These are phyloP conservation scores for Pterois miles DNA, from an alignment of 2,797 vertebrate species.

Conservation along the genomic window DNA sequence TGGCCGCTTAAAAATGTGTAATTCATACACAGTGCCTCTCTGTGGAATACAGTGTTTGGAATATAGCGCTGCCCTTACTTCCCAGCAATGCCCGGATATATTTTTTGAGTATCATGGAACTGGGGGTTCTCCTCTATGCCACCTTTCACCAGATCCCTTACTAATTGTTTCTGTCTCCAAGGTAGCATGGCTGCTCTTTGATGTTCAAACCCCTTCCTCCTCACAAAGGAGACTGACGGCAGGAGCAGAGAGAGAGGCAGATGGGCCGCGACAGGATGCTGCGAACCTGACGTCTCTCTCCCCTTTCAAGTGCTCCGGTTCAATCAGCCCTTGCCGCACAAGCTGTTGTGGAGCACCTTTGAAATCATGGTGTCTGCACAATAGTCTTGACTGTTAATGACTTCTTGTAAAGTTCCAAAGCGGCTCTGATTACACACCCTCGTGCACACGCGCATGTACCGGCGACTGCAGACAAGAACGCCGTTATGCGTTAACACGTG, in stretches of 20 bases:
- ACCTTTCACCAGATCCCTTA: slow-evolving; percentile 82
- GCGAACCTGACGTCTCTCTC: slow-evolving; percentile 86
- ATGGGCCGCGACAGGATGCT: slow-evolving; percentile 87
- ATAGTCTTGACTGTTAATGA: slow-evolving; percentile 89
- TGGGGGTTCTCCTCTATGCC: slow-evolving; percentile 59
- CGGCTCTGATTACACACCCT: slow-evolving; percentile 82
- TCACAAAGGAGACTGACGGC: slow-evolving; percentile 84
- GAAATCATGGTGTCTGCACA: slow-evolving; percentile 86
- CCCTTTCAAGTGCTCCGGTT: slow-evolving; percentile 88
- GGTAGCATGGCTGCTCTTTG: slow-evolving; percentile 83
- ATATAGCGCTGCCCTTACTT: slow-evolving; percentile 21
- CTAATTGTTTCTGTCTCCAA: slow-evolving; percentile 88
- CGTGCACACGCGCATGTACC: slow-evolving; percentile 49
- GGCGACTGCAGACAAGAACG: slow-evolving; percentile 41
- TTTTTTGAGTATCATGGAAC: slow-evolving; percentile 47
- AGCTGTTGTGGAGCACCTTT: slow-evolving; percentile 89
- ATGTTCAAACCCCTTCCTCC: slow-evolving; percentile 85
- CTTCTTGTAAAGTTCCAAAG: slow-evolving; percentile 88
- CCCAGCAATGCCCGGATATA: slow-evolving; percentile 26
- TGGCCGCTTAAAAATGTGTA: slow-evolving; percentile 2
- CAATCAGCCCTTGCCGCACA: slow-evolving; percentile 86
- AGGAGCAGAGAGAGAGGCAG: slow-evolving; percentile 84
- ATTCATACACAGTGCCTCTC: neutral
- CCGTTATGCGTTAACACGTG: slow-evolving; percentile 26
- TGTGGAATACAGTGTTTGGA: slow-evolving; percentile 13